Percentiles rank a stretch among this genome's conserved stretches.
These are phyloP conservation scores for Drosophila tropicalis DNA, from an alignment of 1,140 invertebrate species.

Conservation along the genomic window DNA sequence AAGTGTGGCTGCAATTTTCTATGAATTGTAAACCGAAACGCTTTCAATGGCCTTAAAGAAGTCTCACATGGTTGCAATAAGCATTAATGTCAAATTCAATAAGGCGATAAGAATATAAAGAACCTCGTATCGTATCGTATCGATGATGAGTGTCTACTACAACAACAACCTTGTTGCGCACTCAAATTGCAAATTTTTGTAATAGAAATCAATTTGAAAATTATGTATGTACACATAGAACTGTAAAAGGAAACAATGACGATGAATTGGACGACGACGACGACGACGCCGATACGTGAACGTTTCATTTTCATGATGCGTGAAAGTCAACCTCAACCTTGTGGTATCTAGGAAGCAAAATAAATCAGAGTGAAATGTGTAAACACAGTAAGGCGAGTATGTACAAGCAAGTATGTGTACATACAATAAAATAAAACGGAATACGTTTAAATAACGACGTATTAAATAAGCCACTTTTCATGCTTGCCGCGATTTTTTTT, in stretches of 20 bases:
- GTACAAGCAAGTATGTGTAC: background rate
- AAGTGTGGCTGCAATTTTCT: conserved; percentile 4
- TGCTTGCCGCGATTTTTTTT: conserved; percentile 36
- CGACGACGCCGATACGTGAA: conserved; percentile 18
- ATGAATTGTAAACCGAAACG: background rate
- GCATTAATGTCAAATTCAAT: conserved; percentile 9
- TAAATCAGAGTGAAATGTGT: conserved; percentile 67
- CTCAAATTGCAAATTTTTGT: conserved; percentile 33
- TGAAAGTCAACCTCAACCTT: conserved; percentile 66
- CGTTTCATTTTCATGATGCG: conserved; percentile 52
- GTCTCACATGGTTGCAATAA: conserved; percentile 8
- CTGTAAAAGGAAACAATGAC: conserved; percentile 63
- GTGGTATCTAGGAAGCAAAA: conserved; percentile 62
- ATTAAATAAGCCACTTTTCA: conserved; percentile 63
- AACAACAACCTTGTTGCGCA: conserved; percentile 51
- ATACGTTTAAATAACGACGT: conserved; percentile 37
- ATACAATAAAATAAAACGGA: conserved; percentile 30
- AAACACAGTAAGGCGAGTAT: conserved; percentile 52
- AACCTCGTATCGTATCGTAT: conserved; percentile 14
- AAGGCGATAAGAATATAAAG: conserved; percentile 53
- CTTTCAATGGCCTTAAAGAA: conserved; percentile 5
- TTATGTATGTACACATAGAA: conserved; percentile 59
- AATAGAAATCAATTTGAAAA: conserved; percentile 69
- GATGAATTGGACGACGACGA: conserved; percentile 14
- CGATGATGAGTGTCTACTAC: conserved; percentile 19